Evolutionary conservation across 2,113 vertebrate genomes (phyloP).

Genomic region (Passer domesticus): DNA sequence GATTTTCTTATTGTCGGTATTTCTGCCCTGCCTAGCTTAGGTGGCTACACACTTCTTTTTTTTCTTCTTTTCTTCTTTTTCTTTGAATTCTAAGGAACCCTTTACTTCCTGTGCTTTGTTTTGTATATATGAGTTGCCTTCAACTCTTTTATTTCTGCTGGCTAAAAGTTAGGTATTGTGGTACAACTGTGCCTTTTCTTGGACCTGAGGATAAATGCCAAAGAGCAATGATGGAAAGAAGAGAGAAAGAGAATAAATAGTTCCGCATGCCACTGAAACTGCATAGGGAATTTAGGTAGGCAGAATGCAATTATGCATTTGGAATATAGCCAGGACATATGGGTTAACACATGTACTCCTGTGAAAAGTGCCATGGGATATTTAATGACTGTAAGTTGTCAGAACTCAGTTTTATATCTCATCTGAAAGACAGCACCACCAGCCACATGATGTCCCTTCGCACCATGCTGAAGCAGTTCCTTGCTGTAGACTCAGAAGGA

Average conservation of each 20-base stretch:
- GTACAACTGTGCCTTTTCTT: neutral
- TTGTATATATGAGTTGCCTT: neutral
- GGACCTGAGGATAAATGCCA: neutral
- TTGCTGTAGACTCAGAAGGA: neutral
- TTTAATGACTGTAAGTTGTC: conserved; percentile 68
- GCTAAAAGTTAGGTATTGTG: neutral
- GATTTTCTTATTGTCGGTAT: neutral
- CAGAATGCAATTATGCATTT: conserved; percentile 69
- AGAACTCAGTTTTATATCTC: conserved; percentile 63
- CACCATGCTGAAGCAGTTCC: neutral
- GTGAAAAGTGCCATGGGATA: conserved; percentile 69
- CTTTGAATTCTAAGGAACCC: neutral
- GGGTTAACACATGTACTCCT: conserved; percentile 70
- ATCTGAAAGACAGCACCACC: conserved; percentile 52
- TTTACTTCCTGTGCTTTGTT: neutral
- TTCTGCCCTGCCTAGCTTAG: neutral
- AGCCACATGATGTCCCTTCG: conserved; percentile 31
- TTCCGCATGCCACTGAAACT: conserved; percentile 28
- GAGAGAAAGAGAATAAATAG: conserved; percentile 24
- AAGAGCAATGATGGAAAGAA: neutral
- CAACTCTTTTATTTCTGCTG: neutral
- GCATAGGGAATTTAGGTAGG: conserved; percentile 59
- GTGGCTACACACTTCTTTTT: accelerated
- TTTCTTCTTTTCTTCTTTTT: neutral
- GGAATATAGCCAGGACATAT: conserved; percentile 62